Percentiles rank a stretch among this genome's conserved stretches.
Conservation (phyloP, 2,888 invertebrate genomes). For the Platerodrilus igneus region DNA sequence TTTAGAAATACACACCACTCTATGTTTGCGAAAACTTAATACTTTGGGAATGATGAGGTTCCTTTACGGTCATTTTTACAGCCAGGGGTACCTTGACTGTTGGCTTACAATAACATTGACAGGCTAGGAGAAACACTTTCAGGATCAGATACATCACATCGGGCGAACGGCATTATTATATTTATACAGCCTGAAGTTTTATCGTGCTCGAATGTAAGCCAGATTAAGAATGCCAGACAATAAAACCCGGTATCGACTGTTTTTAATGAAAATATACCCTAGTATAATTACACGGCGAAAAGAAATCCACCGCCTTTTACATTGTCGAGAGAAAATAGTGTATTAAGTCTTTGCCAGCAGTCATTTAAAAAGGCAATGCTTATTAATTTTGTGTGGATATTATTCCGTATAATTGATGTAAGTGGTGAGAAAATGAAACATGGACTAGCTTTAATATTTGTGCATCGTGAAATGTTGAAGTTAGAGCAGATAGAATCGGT, state of each 20-base stretch:
- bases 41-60: no score
- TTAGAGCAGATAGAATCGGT: conserved; percentile 4
- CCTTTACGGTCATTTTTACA: no score
- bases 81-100: no score
- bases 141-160: no score
- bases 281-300: not conserved
- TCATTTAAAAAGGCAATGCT: conserved; percentile 3
- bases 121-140: no score
- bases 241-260: not conserved
- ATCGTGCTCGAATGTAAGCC: no score
- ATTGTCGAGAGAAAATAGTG: not conserved
- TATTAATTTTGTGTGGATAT: conserved; percentile 3
- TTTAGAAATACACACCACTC: no score
- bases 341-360: conserved; percentile 1
- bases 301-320: conserved; percentile 3
- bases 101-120: no score
- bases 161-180: no score
- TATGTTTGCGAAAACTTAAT: no score
- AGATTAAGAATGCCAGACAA: no score
- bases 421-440: conserved; percentile 3
- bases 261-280: conserved; percentile 3
- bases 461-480: conserved; percentile 2
- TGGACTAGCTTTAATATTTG: conserved; percentile 6
- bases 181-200: no score
- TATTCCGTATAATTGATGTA: conserved; percentile 1